Conservation (phyloP, 2,113 vertebrate species). For the Telmatochromis brichardi region DNA sequence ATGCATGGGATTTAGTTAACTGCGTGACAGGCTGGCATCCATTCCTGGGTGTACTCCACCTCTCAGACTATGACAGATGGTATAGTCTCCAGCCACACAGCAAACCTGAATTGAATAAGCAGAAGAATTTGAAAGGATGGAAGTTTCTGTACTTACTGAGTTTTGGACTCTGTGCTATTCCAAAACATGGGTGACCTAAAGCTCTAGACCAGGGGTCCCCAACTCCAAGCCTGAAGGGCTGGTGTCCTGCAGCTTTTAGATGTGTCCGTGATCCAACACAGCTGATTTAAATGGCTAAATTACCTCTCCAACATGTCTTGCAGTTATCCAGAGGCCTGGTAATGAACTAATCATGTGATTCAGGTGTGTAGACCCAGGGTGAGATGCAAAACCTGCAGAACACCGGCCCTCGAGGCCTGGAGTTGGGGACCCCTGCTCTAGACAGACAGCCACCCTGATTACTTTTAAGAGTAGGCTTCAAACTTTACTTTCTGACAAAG, state of each 20-base stretch:
- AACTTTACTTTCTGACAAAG: background rate
- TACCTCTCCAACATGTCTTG: background rate
- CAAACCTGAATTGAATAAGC: background rate
- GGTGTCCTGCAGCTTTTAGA: background rate
- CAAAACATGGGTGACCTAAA: background rate
- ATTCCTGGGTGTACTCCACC: too few species aligned
- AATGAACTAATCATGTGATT: background rate
- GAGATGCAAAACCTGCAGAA: background rate
- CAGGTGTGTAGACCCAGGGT: background rate
- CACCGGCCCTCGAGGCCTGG: accelerated
- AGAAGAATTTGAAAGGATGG: background rate
- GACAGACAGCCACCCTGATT: background rate
- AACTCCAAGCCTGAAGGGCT: accelerated
- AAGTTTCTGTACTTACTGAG: background rate
- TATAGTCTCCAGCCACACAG: too few species aligned
- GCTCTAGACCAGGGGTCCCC: background rate
- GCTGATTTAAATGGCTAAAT: background rate
- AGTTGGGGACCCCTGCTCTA: background rate
- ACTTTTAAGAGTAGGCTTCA: background rate
- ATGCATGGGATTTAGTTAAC: too few species aligned
- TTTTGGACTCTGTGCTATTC: background rate
- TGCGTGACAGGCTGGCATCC: too few species aligned
- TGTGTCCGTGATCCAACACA: accelerated
- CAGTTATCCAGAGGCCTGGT: background rate
- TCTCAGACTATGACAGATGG: too few species aligned